Evolutionary conservation across 2,888 invertebrate genomes (phyloP), one percentile per base, ranked within the genome.

Genomic region (Pemphredon lugubris): DNA sequence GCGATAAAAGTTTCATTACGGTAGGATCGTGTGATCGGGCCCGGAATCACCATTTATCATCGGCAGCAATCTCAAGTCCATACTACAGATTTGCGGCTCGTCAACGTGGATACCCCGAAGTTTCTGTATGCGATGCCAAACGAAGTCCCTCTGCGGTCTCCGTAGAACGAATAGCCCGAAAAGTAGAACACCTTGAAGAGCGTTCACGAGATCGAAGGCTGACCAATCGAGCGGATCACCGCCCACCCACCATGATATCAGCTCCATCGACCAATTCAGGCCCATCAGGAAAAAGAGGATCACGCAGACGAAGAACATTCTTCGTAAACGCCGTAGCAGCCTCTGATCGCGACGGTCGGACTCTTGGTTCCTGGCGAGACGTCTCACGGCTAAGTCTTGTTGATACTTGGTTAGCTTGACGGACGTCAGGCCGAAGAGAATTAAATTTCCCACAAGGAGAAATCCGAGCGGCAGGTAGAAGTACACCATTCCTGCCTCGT

Each of bases 251-350:
- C 93, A 94, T 0, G 94, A 94, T 0, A 94, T 91, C 73, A 94
- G 91, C 87, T 95, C 95, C 86, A 94, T 91, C 26, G 93, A 91
- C 95, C 95, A 95, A 51, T 94, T 94, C 6, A 94, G 89, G 0
- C 94, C 93, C 92, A 94, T 93, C 70, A 94, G 92, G 67, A 93
- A 90, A 58, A 93, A 94, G 4, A 95, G 90, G 37, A 93, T 89
- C 71, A 93, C 90, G 77, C 92, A 92, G 50, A 92, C 91, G 6
- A 92, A 91, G 80, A 92, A 92, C 0, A 83, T 81, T 3, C 83
- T 82, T 44, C 83, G 87, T 2, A 88, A 40, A n/a, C 85, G 73
- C 61, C 93, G 92, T 74, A 68, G 83, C 18, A 85, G 72, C 0
- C 83, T 80, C 26, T 84, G 83, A 60, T 88, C 88, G 2, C 77